phyloP scores from a whole-genome alignment of 2,113 vertebrate genomes.

The Mobula birostris region DNA sequence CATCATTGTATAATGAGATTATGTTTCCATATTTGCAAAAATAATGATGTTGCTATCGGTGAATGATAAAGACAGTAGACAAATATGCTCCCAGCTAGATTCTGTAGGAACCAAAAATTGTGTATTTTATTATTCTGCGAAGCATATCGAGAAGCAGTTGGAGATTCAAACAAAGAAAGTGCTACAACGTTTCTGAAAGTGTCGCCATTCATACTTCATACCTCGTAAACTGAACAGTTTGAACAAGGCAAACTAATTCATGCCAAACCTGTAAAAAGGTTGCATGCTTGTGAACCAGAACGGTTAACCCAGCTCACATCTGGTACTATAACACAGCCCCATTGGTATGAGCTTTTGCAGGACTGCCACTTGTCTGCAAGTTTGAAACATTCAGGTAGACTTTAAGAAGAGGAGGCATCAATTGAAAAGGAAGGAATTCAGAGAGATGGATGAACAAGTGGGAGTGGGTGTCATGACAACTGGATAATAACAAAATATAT shows the following conservation, averaged over 20 bases:
- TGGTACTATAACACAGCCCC: background rate
- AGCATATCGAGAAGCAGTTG: background rate
- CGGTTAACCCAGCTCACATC: background rate
- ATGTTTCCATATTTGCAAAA: constrained; percentile 33
- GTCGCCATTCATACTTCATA: background rate
- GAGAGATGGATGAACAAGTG: background rate
- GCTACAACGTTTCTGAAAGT: background rate
- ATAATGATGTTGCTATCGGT: background rate
- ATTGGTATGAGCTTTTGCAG: background rate
- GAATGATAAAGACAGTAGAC: constrained; percentile 26
- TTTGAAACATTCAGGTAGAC: background rate
- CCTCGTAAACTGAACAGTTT: background rate
- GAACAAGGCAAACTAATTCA: background rate
- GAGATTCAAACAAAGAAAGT: background rate
- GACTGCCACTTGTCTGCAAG: too few relatives aligned
- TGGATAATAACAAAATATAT: background rate
- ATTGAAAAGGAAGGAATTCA: background rate
- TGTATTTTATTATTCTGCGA: background rate
- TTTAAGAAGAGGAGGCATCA: background rate
- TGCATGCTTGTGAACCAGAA: background rate
- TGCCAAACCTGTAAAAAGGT: background rate
- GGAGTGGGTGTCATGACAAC: too few relatives aligned
- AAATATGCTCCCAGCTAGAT: background rate
- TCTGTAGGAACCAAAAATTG: background rate
- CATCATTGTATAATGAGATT: constrained; percentile 27